These are phyloP conservation scores for Eremobia ochroleuca DNA, from an alignment of 2,888 invertebrate genomes.

Conservation along the genomic window DNA sequence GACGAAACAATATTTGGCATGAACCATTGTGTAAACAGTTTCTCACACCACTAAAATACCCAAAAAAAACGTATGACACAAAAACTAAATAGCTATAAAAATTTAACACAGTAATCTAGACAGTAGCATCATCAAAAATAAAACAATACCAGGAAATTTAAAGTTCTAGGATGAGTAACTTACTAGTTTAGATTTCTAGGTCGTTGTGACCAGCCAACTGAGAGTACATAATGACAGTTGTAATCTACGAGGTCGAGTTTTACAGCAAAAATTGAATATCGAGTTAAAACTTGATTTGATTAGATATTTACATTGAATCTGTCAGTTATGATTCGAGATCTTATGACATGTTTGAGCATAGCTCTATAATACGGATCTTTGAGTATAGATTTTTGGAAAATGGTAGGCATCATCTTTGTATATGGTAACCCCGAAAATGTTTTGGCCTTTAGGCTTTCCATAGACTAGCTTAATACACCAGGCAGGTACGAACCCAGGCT, in stretches of 20 bases:
- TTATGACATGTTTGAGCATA: background rate
- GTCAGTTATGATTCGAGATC: slow-evolving; percentile 14
- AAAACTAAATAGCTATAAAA: slow-evolving; percentile 37
- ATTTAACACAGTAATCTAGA: slow-evolving; percentile 28
- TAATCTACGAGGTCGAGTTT: slow-evolving; percentile 47
- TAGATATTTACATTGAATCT: background rate
- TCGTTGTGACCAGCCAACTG: slow-evolving; percentile 66
- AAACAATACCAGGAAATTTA: slow-evolving; percentile 67
- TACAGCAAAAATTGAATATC: slow-evolving; percentile 25
- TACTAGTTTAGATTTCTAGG: slow-evolving; percentile 68
- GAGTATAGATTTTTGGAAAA: background rate
- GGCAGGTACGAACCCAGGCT: too few relatives aligned
- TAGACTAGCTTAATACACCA: background rate
- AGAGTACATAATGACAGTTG: slow-evolving; percentile 55
- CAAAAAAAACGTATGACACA: slow-evolving; percentile 47
- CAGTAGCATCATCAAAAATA: slow-evolving; percentile 47
- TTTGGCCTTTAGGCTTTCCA: background rate
- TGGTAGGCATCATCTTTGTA: too few relatives aligned
- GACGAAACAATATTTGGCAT: slow-evolving; percentile 10
- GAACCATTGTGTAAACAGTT: slow-evolving; percentile 46
- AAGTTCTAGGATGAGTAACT: slow-evolving; percentile 68
- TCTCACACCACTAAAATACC: slow-evolving; percentile 38
- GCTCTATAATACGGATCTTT: background rate
- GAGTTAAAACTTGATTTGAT: background rate
- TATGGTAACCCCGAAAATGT: background rate